These are phyloP conservation scores for Cotesia glomerata DNA, from an alignment of 1,140 invertebrate genomes.

Conservation along the genomic window DNA sequence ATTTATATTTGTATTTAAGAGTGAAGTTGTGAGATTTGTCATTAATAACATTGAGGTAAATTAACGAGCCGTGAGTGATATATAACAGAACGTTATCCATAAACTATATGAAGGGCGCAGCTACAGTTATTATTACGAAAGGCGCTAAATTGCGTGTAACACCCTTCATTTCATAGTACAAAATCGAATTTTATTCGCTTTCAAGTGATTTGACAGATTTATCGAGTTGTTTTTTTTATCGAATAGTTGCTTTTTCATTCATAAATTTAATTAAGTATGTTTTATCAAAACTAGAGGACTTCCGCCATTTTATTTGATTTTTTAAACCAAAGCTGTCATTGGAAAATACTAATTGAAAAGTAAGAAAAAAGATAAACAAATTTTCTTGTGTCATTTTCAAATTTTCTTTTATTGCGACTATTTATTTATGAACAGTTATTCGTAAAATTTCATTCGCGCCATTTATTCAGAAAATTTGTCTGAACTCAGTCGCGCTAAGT, in stretches of 20 bases:
- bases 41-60: constrained; percentile 29
- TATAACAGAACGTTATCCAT: constrained; percentile 45
- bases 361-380: too few species aligned
- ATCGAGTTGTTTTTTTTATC: neutral
- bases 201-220: neutral
- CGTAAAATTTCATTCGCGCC: too few species aligned
- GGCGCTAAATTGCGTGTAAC: constrained; percentile 58
- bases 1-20: neutral
- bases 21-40: constrained; percentile 15
- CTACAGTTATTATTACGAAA: constrained; percentile 50
- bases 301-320: too few species aligned
- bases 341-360: too few species aligned
- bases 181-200: constrained; percentile 36
- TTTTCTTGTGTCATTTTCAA: too few species aligned
- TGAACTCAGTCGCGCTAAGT: too few species aligned
- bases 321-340: too few species aligned
- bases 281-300: too few species aligned
- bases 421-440: too few species aligned
- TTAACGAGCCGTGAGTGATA: constrained; percentile 51
- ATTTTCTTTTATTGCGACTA: too few species aligned
- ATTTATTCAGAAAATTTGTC: too few species aligned
- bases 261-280: too few species aligned
- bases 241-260: neutral
- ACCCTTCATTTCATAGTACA: constrained; percentile 38
- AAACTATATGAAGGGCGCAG: constrained; percentile 48